Conservation (phyloP, 2,797 vertebrate genomes). For the Setipinna tenuifilis region DNA sequence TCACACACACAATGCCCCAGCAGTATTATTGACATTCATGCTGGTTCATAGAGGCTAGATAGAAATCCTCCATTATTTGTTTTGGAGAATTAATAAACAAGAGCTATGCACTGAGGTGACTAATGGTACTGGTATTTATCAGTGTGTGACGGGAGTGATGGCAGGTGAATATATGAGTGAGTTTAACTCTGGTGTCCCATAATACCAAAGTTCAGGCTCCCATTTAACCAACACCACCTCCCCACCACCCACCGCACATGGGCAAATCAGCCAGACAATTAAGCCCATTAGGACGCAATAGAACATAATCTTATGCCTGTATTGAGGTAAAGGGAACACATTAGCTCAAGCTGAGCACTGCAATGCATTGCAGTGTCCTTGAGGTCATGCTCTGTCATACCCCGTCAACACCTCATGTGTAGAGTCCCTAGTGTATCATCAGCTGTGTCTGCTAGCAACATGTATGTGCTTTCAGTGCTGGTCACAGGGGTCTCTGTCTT, state of each 20-base stretch:
- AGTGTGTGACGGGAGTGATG: slow-evolving; percentile 48
- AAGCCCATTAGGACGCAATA: slow-evolving; percentile 51
- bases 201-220: slow-evolving; percentile 44
- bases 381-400: no score
- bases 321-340: slow-evolving; percentile 32
- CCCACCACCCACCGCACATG: slow-evolving; percentile 32
- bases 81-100: slow-evolving; percentile 55
- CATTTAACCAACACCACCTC: slow-evolving; percentile 43
- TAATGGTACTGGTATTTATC: slow-evolving; percentile 40
- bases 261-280: slow-evolving; percentile 51
- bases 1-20: background rate
- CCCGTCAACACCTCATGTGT: no score
- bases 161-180: slow-evolving; percentile 58
- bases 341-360: slow-evolving; percentile 5
- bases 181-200: slow-evolving; percentile 56
- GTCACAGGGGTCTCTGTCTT: background rate
- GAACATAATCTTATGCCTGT: slow-evolving; percentile 46
- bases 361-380: no score
- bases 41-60: slow-evolving; percentile 37
- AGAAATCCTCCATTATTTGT: slow-evolving; percentile 53
- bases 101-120: slow-evolving; percentile 44
- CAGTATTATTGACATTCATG: slow-evolving; percentile 44
- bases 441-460: background rate
- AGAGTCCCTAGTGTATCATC: background rate
- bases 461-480: background rate